Conservation (phyloP, 1,140 invertebrate species). For the Drosophila ogumai region DNA sequence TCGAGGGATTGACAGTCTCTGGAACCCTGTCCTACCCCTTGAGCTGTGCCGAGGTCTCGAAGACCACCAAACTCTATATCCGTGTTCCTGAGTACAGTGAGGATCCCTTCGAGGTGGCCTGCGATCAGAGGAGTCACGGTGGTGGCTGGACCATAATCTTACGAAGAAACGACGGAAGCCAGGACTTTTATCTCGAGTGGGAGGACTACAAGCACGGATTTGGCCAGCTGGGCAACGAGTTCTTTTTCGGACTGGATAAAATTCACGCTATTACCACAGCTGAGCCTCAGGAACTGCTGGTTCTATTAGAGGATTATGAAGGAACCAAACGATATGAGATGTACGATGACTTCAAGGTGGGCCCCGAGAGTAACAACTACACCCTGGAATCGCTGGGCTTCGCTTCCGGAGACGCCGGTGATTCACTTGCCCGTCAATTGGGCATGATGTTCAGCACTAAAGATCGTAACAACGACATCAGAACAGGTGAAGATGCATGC, state of each 20-base stretch:
- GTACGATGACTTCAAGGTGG: no score
- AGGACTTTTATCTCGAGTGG: neutral
- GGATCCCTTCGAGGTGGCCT: neutral
- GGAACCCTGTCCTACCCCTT: neutral
- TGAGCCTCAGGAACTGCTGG: no score
- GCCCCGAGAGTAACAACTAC: no score
- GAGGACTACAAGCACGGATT: neutral
- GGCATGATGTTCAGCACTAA: conserved; percentile 1
- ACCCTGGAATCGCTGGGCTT: no score
- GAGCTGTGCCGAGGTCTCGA: neutral
- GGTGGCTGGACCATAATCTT: neutral
- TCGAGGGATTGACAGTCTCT: neutral
- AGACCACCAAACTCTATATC: neutral
- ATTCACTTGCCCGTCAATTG: neutral
- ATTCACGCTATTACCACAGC: neutral
- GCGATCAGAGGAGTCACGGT: neutral
- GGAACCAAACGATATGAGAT: no score
- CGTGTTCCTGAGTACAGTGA: neutral
- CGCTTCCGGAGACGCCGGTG: no score
- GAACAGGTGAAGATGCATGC: no score
- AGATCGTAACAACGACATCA: neutral
- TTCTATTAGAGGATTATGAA: no score
- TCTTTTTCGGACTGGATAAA: neutral
- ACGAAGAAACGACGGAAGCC: neutral
- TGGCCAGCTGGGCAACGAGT: neutral